Evolutionary conservation across 2,797 vertebrate species (phyloP).

Genomic region (Rachycentron canadum): DNA sequence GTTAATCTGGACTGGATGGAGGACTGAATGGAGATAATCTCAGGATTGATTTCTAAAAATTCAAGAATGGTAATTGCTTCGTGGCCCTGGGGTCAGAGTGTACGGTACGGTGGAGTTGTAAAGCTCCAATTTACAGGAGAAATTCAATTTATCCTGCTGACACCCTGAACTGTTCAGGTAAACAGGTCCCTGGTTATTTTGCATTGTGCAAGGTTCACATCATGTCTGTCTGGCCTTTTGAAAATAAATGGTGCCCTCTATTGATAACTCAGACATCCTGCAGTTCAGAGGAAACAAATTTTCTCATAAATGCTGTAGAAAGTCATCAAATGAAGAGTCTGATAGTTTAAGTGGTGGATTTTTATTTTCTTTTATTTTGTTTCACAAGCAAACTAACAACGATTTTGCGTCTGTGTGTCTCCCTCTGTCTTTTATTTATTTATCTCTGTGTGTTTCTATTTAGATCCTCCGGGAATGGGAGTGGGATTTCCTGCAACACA

Average conservation of each 20-base stretch:
- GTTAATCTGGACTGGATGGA: conserved; percentile 1
- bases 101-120: too few species aligned
- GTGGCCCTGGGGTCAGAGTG: too few species aligned
- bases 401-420: conserved; percentile 12
- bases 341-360: background rate
- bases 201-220: background rate
- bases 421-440: conserved; percentile 54
- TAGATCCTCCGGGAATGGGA: conserved; percentile 83
- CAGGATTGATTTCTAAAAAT: conserved; percentile 8
- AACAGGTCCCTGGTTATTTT: background rate
- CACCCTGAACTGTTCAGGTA: conserved; percentile 14
- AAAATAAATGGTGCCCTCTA: conserved; percentile 76
- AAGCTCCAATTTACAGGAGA: too few species aligned
- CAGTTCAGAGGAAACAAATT: conserved; percentile 2
- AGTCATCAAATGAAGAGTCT: background rate
- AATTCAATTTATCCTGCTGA: conserved; percentile 11
- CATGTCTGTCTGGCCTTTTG: background rate
- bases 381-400: background rate
- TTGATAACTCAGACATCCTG: conserved; percentile 26
- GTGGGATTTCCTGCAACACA: conserved; percentile 85
- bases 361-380: background rate
- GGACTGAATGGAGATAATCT: conserved; percentile 10
- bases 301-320: background rate
- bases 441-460: conserved; percentile 65
- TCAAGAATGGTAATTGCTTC: conserved; percentile 12